Evolutionary conservation across 1,140 invertebrate species (phyloP).

Genomic region (Heterodera schachtii): DNA sequence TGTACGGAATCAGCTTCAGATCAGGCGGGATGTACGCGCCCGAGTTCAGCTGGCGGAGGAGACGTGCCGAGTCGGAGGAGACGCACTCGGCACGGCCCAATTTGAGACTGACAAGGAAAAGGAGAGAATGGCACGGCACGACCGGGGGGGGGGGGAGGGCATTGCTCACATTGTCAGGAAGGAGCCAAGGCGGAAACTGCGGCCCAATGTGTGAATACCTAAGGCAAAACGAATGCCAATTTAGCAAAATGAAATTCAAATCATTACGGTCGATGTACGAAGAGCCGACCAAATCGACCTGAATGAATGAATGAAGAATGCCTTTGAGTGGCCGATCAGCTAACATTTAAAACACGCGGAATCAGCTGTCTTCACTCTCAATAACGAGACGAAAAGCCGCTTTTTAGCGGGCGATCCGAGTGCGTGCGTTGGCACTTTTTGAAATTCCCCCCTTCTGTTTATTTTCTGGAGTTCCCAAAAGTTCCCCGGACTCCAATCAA

Average conservation of each 20-base stretch:
- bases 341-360: no score
- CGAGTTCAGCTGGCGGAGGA: slow-evolving; percentile 34
- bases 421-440: no score
- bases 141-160: no score
- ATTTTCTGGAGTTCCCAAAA: no score
- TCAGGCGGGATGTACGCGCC: slow-evolving; percentile 31
- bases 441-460: no score
- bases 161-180: slow-evolving; percentile 34
- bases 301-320: not conserved
- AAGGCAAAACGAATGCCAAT: not conserved
- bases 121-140: no score
- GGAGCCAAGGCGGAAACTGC: slow-evolving; percentile 36
- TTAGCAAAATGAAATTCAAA: not conserved
- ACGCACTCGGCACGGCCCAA: slow-evolving; percentile 31
- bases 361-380: no score
- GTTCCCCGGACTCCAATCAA: no score
- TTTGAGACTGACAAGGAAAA: not conserved
- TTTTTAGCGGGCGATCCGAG: no score
- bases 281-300: slow-evolving; percentile 5
- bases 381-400: no score
- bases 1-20: slow-evolving; percentile 38
- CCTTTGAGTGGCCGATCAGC: no score
- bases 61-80: slow-evolving; percentile 27
- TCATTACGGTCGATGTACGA: slow-evolving; percentile 5
- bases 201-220: slow-evolving; percentile 40